A percentile compares a stretch with the other conserved stretches of the same genome.
Conservation (phyloP, 2,888 invertebrate species). For the Petrolisthes manimaculis region DNA sequence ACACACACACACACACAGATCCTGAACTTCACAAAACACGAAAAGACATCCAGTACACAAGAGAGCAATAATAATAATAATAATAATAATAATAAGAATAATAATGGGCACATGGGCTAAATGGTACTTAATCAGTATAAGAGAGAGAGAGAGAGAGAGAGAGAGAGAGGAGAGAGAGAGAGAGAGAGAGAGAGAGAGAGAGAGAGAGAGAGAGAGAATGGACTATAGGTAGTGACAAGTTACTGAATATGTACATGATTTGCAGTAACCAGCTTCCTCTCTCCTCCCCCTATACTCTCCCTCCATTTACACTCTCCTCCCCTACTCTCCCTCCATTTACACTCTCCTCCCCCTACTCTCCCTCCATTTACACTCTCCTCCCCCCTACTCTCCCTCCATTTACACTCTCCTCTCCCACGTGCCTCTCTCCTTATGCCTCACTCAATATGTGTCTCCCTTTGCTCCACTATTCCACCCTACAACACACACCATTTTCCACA, state of each 20-base stretch:
- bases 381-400: not conserved
- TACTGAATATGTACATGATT: not conserved
- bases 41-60: too few species aligned
- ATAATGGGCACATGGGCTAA: too few species aligned
- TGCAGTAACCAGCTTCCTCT: not conserved
- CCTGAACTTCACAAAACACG: too few species aligned
- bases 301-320: constrained; percentile 4
- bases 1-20: too few species aligned
- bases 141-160: too few species aligned
- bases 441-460: not conserved
- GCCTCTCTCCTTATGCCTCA: not conserved
- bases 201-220: not conserved
- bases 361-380: not conserved
- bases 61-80: too few species aligned
- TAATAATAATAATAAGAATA: too few species aligned
- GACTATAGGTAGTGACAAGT: not conserved
- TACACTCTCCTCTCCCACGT: not conserved
- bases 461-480: not conserved
- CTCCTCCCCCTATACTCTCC: not conserved
- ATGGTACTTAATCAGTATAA: too few species aligned
- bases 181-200: not conserved
- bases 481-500: constrained; percentile 6
- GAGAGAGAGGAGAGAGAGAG: constrained; percentile 15
- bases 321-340: constrained; percentile 2
- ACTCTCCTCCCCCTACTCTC: not conserved